A percentile compares a stretch with the other conserved stretches of the same genome.
Conservation (phyloP, 2,113 vertebrate species). For the Pterocles burchelli region DNA sequence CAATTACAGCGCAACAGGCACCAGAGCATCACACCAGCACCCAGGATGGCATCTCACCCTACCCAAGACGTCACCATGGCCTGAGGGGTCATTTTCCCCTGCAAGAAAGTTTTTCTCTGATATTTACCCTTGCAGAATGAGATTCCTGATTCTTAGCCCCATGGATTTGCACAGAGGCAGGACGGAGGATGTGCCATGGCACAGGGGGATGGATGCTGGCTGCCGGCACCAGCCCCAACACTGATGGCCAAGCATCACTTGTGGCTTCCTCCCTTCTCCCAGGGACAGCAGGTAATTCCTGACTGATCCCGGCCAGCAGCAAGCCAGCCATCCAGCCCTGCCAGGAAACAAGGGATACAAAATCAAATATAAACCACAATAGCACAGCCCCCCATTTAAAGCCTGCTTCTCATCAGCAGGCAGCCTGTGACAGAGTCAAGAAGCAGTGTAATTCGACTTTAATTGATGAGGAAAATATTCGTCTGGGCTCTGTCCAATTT, state of each 20-base stretch:
- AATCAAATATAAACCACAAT: not conserved
- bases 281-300: not conserved
- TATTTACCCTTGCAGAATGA: not conserved
- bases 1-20: not conserved
- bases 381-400: not conserved
- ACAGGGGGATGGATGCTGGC: not conserved
- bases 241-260: not conserved
- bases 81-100: not conserved
- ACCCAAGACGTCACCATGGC: not conserved
- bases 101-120: not conserved
- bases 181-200: accelerated
- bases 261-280: not conserved
- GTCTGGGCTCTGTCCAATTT: not conserved
- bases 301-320: not conserved
- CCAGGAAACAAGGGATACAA: not conserved
- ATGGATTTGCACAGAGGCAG: accelerated
- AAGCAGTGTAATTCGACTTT: not conserved
- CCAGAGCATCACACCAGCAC: accelerated
- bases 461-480: not conserved
- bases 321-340: not conserved
- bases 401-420: not conserved
- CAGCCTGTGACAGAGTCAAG: not conserved
- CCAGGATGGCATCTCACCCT: accelerated
- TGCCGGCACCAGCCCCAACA: not conserved
- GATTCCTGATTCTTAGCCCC: not conserved